phyloP scores from a whole-genome alignment of 2,113 vertebrate species.

The Excalfactoria chinensis region DNA sequence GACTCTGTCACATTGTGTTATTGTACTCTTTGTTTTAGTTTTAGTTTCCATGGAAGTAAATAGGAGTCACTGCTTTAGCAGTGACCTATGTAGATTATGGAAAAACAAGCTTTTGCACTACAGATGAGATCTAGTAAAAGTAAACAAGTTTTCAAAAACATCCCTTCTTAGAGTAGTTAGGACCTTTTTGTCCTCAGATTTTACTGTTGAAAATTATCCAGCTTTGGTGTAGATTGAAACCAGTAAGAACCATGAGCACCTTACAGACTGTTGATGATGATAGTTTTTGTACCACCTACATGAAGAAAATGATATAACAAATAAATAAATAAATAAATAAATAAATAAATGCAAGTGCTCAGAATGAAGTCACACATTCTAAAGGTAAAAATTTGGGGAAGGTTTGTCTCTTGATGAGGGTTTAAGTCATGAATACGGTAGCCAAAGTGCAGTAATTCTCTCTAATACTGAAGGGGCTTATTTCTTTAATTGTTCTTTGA shows the following conservation, averaged over 20 bases:
- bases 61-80: neutral
- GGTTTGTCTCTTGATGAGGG: neutral
- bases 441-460: neutral
- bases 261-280: neutral
- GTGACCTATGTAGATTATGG: neutral
- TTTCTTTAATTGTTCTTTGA: conserved; percentile 46
- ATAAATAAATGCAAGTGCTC: neutral
- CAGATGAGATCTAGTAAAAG: neutral
- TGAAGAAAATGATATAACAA: neutral
- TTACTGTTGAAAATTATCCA: neutral
- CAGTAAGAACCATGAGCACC: neutral
- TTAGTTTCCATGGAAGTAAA: neutral
- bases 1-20: neutral
- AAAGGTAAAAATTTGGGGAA: neutral
- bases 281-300: neutral
- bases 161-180: neutral
- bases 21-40: neutral
- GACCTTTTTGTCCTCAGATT: neutral
- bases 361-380: neutral
- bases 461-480: neutral
- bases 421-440: neutral
- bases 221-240: neutral
- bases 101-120: neutral
- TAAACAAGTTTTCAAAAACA: neutral
- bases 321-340: neutral